A percentile compares a stretch with the other conserved stretches of the same genome.
phyloP scores from a whole-genome alignment of 2,113 vertebrate genomes.

The Sprattus sprattus region DNA sequence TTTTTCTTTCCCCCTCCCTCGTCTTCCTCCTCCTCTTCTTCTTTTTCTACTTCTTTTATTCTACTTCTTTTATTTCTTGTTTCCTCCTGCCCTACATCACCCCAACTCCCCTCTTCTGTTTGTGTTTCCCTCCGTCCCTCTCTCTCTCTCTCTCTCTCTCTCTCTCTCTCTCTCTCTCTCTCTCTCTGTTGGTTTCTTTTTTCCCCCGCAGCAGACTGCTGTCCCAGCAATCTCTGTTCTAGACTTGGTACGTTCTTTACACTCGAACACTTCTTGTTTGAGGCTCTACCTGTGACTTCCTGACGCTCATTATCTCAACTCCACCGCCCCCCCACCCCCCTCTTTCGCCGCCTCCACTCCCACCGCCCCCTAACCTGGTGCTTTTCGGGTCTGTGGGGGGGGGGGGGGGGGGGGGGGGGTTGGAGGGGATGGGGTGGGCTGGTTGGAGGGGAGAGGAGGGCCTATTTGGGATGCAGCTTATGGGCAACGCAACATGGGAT shows the following conservation, averaged over 20 bases:
- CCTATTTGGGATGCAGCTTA: constrained; percentile 35
- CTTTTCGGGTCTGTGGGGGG: not conserved
- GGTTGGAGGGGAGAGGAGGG: constrained; percentile 17
- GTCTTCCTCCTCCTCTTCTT: not conserved
- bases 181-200: constrained; percentile 60
- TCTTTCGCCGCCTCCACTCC: not conserved
- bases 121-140: too few relatives aligned
- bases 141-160: constrained; percentile 41
- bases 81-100: constrained; percentile 10
- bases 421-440: not conserved
- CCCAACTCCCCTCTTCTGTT: constrained; percentile 6
- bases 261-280: constrained; percentile 68
- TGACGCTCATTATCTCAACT: constrained; percentile 60
- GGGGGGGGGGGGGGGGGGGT: not conserved
- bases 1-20: constrained; percentile 11
- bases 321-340: constrained; percentile 40
- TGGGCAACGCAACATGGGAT: constrained; percentile 40
- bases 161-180: constrained; percentile 54
- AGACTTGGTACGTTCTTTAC: constrained; percentile 98
- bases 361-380: not conserved
- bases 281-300: constrained; percentile 61
- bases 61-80: not conserved
- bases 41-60: constrained; percentile 31
- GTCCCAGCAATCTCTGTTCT: constrained; percentile 99
- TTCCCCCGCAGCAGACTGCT: constrained; percentile 96